Percentiles rank a stretch among this genome's conserved stretches.
phyloP scores from a whole-genome alignment of 1,140 invertebrate genomes.

The Brachionus calyciflorus region DNA sequence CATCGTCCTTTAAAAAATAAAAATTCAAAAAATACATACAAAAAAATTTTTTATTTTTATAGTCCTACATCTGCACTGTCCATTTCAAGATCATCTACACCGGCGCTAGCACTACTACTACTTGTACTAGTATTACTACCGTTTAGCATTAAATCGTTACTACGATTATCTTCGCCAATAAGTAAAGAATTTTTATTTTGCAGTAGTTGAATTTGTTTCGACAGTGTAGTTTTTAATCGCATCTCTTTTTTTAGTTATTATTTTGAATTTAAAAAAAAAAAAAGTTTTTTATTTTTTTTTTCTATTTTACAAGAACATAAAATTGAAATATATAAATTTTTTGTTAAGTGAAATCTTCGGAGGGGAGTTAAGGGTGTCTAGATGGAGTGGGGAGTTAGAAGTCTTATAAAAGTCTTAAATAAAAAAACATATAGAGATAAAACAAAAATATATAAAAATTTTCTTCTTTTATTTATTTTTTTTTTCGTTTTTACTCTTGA shows the following conservation, averaged over 20 bases:
- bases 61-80: slow-evolving; percentile 35
- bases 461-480: no score
- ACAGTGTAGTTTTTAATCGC: slow-evolving; percentile 33
- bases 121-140: slow-evolving; percentile 30
- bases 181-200: slow-evolving; percentile 24
- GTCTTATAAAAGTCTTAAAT: no score
- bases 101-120: slow-evolving; percentile 30
- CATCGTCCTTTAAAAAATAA: neutral
- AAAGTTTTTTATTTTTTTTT: neutral
- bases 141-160: slow-evolving; percentile 38
- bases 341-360: no score
- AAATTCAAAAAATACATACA: neutral
- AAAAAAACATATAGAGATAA: no score
- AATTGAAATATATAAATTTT: no score
- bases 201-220: slow-evolving; percentile 30
- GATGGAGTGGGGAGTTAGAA: no score
- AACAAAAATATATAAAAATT: no score
- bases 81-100: slow-evolving; percentile 32
- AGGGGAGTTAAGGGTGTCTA: no score
- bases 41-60: neutral
- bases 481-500: no score
- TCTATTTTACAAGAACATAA: no score
- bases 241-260: no score
- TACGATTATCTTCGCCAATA: slow-evolving; percentile 27
- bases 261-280: no score